Evolutionary conservation across 1,140 invertebrate genomes (phyloP), one percentile per base, ranked within the genome.

Genomic region (Lepidotrigona ventralis): DNA sequence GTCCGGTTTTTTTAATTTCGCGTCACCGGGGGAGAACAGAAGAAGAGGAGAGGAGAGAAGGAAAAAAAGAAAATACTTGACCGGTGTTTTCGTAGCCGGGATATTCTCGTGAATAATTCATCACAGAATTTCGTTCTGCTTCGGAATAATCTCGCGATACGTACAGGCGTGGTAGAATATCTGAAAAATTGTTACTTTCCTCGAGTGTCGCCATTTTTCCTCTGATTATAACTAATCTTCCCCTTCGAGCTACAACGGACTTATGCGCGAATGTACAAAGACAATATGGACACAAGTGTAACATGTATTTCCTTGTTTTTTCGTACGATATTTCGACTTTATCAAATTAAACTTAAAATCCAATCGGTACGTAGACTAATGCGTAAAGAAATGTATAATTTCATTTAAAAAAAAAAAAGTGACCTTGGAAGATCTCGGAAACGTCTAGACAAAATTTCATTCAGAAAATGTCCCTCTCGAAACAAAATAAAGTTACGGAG

Each of bases 81-180:
- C 60, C 33, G 72, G 11, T 46, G 73, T 76, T 81, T 81, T 68
- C 72, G 51, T 76, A 54, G 51, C n/a, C 21, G 60, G n/a, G 53
- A 81, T 81, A 75, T 64, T 19, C 53, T 76, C 21, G 21, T 76
- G 72, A 81, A 81, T 81, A 68, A 81, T 81, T 56, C 80, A 76
- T 74, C 63, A 23, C 14, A n/a, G 69, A 64, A 80, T 80, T 80
- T 64, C 69, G 79, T 29, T 72, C 69, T 39, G 46, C 58, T 53
- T 51, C 79, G 69, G 0, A 26, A 46, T 58, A 80, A 54, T 81
- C 72, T 53, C 58, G 58, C 23, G 51, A 79, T 63, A 63, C 23
- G 12, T 17, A 23, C 54, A 26, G 11, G 15, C 58, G 23, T 2
- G 58, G 23, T 3, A 29, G n/a, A 66, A 54, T n/a, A n/a, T 68